phyloP scores from a whole-genome alignment of 2,888 invertebrate genomes.

The Synergus umbraculus region DNA sequence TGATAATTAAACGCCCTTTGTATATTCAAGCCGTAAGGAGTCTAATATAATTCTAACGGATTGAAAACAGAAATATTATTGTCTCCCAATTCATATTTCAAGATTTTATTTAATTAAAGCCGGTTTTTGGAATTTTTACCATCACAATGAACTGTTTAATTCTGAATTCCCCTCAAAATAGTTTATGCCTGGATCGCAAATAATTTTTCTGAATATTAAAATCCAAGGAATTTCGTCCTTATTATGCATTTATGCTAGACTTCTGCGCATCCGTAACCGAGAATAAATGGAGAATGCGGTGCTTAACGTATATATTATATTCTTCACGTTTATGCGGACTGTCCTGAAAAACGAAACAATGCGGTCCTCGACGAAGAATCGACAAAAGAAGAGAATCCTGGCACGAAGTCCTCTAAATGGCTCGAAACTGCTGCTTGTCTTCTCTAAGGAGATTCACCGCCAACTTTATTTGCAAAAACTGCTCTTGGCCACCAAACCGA shows the following conservation, averaged over 20 bases:
- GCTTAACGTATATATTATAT: slow-evolving; percentile 16
- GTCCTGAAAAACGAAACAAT: slow-evolving; percentile 30
- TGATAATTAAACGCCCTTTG: neutral
- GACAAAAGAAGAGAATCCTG: slow-evolving; percentile 30
- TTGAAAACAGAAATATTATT: neutral
- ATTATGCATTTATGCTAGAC: slow-evolving; percentile 2
- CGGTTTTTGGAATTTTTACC: neutral
- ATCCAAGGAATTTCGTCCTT: neutral
- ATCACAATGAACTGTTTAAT: neutral
- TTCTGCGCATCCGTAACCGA: neutral
- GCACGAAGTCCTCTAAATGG: slow-evolving; percentile 16
- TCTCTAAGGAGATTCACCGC: slow-evolving; percentile 3
- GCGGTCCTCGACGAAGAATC: slow-evolving; percentile 21
- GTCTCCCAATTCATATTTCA: neutral
- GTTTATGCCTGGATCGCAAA: neutral
- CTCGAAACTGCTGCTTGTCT: neutral
- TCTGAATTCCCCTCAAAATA: neutral
- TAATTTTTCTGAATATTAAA: neutral
- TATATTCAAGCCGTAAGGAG: neutral
- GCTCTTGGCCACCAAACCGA: neutral
- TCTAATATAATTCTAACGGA: neutral
- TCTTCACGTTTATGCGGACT: slow-evolving; percentile 26
- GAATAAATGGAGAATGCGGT: slow-evolving; percentile 11
- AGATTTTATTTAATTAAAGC: neutral
- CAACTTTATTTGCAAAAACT: slow-evolving; percentile 19